Evolutionary conservation across 1,140 invertebrate species (phyloP).

Genomic region (Muscidifurax raptorellus): DNA sequence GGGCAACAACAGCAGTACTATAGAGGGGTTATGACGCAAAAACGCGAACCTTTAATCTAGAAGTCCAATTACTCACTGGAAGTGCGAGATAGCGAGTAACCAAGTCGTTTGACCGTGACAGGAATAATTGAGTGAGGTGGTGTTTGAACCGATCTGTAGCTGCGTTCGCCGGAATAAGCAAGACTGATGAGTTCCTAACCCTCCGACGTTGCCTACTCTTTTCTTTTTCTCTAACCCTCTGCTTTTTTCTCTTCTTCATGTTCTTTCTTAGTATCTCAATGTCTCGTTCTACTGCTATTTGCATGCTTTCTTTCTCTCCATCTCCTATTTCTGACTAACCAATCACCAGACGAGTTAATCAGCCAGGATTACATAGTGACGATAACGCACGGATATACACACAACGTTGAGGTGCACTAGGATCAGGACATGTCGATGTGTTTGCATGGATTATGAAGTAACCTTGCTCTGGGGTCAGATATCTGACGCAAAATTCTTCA

Average conservation of each 20-base stretch:
- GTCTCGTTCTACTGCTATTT: background rate
- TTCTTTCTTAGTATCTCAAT: background rate
- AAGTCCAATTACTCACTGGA: slow-evolving; percentile 50
- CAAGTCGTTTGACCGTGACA: slow-evolving; percentile 59
- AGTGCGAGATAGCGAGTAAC: slow-evolving; percentile 49
- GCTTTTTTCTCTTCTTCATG: background rate
- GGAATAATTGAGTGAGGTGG: slow-evolving; percentile 57
- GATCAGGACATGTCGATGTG: no score
- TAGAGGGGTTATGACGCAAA: background rate
- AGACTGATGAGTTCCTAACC: slow-evolving; percentile 58
- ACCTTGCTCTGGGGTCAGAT: slow-evolving; percentile 14
- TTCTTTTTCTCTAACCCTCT: slow-evolving; percentile 13
- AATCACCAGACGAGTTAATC: slow-evolving; percentile 53
- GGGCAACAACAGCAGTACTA: no score
- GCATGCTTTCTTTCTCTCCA: background rate
- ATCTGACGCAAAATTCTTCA: background rate
- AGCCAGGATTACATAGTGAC: slow-evolving; percentile 28
- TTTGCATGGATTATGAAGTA: slow-evolving; percentile 37
- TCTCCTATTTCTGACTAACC: slow-evolving; percentile 5
- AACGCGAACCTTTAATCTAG: slow-evolving; percentile 33
- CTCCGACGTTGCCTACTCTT: slow-evolving; percentile 6
- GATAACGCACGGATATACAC: no score
- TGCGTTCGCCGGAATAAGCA: slow-evolving; percentile 57
- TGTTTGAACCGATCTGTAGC: slow-evolving; percentile 58
- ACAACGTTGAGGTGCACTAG: no score